phyloP scores from a whole-genome alignment of 53 echinoderm and acorn worm species.

The Stichopus horrens region DNA sequence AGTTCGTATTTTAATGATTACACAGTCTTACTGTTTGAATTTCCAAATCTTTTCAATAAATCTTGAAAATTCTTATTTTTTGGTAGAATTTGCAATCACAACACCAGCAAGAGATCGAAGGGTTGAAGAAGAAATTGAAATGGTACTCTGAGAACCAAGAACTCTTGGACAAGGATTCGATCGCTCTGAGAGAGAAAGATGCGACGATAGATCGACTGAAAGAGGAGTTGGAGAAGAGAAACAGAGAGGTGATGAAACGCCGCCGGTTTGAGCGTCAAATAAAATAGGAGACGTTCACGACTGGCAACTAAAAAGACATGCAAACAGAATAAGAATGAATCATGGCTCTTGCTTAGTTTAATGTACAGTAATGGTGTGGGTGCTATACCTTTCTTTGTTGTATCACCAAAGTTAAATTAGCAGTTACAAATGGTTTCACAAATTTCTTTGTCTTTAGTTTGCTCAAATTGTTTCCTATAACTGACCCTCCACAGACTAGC shows the following conservation, averaged over 20 bases:
- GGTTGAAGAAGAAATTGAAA: conserved; percentile 79
- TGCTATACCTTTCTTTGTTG: no score
- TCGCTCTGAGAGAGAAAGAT: conserved; percentile 74
- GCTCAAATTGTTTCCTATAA: no score
- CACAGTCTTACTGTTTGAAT: no score
- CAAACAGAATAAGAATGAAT: background rate
- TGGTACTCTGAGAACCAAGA: conserved; percentile 99
- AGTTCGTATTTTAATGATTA: no score
- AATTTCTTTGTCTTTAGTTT: no score
- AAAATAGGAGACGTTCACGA: background rate
- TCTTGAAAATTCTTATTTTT: background rate
- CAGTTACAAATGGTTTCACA: no score
- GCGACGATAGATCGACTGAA: conserved; percentile 72
- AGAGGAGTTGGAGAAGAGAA: conserved; percentile 70
- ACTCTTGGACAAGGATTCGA: conserved; percentile 74
- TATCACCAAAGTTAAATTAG: no score
- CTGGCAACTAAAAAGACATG: background rate
- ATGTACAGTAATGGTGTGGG: no score
- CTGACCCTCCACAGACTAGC: no score
- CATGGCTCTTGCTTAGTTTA: no score
- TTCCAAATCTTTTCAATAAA: no score
- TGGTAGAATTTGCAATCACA: conserved; percentile 71
- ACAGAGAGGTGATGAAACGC: conserved; percentile 58
- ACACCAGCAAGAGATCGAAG: conserved; percentile 75
- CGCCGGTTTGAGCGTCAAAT: background rate